phyloP scores from a whole-genome alignment of 1,140 invertebrate species.

The Drosophila erecta region DNA sequence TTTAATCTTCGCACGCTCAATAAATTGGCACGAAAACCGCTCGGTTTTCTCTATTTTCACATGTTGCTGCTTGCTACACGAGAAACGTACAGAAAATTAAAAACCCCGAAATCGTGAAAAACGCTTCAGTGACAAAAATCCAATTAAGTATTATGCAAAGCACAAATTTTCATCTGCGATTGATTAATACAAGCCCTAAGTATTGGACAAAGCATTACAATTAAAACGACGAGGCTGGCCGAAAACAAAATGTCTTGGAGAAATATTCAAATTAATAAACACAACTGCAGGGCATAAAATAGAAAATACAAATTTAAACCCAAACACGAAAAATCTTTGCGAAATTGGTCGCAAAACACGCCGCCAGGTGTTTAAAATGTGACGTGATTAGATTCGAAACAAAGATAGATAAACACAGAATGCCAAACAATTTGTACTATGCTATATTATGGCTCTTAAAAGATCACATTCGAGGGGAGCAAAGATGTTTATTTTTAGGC shows the following conservation, averaged over 20 bases:
- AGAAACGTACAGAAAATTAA: background rate
- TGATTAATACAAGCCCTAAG: slow-evolving; percentile 3
- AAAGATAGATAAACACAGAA: slow-evolving; percentile 36
- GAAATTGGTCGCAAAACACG: slow-evolving; percentile 36
- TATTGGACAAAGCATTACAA: background rate
- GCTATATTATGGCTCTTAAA: slow-evolving; percentile 12
- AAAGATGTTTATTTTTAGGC: slow-evolving; percentile 66
- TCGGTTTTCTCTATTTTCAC: background rate
- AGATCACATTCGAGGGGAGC: slow-evolving; percentile 36
- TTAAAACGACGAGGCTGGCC: background rate
- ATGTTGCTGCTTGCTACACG: background rate
- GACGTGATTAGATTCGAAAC: slow-evolving; percentile 47
- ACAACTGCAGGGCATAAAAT: slow-evolving; percentile 24
- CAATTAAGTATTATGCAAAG: slow-evolving; percentile 19
- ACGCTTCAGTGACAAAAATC: slow-evolving; percentile 51
- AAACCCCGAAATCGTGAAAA: slow-evolving; percentile 3
- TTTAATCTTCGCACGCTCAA: slow-evolving; percentile 54
- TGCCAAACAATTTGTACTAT: slow-evolving; percentile 19
- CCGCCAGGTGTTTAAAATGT: slow-evolving; percentile 65
- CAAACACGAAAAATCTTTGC: slow-evolving; percentile 5
- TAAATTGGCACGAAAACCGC: slow-evolving; percentile 32
- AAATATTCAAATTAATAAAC: slow-evolving; percentile 12
- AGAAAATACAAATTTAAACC: slow-evolving; percentile 5
- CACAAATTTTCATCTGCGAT: slow-evolving; percentile 7
- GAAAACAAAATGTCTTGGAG: background rate